A percentile compares a stretch with the other conserved stretches of the same genome.
Evolutionary conservation across 2,888 invertebrate genomes (phyloP).

Genomic region (Didymodactylos carnosus): DNA sequence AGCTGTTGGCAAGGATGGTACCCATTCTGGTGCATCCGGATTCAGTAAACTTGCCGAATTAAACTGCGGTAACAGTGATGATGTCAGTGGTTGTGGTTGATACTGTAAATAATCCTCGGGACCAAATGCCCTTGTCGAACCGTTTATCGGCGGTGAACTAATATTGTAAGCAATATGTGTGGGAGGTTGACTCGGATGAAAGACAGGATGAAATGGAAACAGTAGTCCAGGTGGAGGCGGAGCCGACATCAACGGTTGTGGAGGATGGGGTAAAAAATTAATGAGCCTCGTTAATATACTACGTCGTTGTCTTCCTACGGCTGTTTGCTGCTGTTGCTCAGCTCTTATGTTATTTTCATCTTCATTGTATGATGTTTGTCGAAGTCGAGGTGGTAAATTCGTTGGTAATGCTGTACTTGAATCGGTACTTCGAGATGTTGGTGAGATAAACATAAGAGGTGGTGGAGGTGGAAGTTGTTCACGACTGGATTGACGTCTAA

Average conservation of each 20-base stretch:
- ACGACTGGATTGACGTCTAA: no score
- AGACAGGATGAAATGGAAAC: neutral
- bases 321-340: neutral
- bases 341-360: neutral
- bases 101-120: neutral
- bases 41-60: neutral
- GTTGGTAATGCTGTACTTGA: neutral
- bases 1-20: no score
- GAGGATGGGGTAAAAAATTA: neutral
- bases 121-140: no score
- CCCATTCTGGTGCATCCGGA: neutral
- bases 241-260: neutral
- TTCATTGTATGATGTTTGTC: neutral
- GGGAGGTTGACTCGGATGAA: neutral
- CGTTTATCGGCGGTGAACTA: no score
- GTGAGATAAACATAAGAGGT: no score
- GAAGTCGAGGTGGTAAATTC: neutral
- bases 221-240: neutral
- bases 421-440: no score
- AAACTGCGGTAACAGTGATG: neutral
- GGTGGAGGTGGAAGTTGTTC: no score
- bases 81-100: neutral
- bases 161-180: neutral
- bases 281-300: neutral
- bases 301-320: neutral